Evolutionary conservation across 2,797 vertebrate species (phyloP), one percentile per base, ranked within the genome.

Genomic region (Megaceryle alcyon): DNA sequence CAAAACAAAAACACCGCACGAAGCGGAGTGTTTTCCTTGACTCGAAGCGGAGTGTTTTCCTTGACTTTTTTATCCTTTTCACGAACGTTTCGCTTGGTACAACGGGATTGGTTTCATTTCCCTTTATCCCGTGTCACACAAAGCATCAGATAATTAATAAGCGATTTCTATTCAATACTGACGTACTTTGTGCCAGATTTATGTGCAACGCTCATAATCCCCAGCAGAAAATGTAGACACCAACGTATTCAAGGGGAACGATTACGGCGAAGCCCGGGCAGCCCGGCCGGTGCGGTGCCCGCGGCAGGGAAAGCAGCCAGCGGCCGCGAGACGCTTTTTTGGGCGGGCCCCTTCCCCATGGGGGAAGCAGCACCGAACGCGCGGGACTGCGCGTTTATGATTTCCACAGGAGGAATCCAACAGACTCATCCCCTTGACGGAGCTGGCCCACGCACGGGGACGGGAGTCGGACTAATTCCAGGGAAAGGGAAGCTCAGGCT

Each of bases 221-320:
- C 31, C 33, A 7, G 21, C 8, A 22, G 63, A 59, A 61, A 71
- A 49, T 2, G 31, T 4, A 2, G 31, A 41, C 31, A 8, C 37
- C 14, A 2, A 26, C 2, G 41, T 65, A 10, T 43, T 12, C 5
- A 15, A 4, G 20, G 12, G 16, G 5, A 3, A 20, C 10, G 1
- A 12, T 13, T 41, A 13, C 14, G 12, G n/a, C 5, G 5, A 8
- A n/a, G 53, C 5, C 20, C n/a, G 33, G 5, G 21, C n/a, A 37
- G 54, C 14, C 23, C 14, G 20, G 44, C 12, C 25, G 19, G 21
- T 2, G 33, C 18, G 9, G 8, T 53, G 28, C 33, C 39, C 33
- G 7, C 9, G 13, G 59, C 23, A 21, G 48, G 10, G 37, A 41
- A 31, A 71, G 31, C 53, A 29, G 60, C 9, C 39, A 11, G 7